Conservation (phyloP, 1,140 invertebrate genomes). For the Ladona fulva region DNA sequence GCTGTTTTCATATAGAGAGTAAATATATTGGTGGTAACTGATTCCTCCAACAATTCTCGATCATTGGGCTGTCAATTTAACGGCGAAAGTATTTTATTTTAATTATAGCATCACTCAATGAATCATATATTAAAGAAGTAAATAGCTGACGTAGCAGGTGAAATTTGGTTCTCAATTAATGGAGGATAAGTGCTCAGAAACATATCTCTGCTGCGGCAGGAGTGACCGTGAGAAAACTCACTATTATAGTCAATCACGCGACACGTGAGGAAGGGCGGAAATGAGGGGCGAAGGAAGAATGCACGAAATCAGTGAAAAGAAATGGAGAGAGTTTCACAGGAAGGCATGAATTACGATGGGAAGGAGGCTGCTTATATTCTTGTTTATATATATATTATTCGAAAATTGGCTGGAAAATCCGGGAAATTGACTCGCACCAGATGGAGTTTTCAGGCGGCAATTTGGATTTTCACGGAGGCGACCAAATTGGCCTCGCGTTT, state of each 20-base stretch:
- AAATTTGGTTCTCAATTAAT: not conserved
- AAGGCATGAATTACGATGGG: not conserved
- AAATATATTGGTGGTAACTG: no score
- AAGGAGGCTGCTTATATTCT: no score
- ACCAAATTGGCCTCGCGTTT: no score
- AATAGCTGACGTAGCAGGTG: not conserved
- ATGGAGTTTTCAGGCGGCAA: not conserved
- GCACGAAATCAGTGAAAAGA: not conserved
- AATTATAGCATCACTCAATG: no score
- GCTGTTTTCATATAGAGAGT: no score
- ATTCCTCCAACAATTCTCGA: no score
- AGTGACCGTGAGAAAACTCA: not conserved
- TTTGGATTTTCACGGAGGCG: not conserved
- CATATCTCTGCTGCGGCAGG: not conserved
- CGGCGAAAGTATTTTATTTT: no score
- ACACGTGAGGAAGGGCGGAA: not conserved
- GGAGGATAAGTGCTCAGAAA: not conserved
- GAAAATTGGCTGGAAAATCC: not conserved
- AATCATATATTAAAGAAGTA: no score
- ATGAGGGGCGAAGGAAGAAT: not conserved
- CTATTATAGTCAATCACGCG: not conserved
- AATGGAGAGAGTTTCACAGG: not conserved
- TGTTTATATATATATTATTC: no score
- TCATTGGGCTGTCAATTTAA: no score
- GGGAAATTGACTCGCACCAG: not conserved